Evolutionary conservation across 2,113 vertebrate genomes (phyloP), one percentile per base, ranked within the genome.

Genomic region (Climacteris rufus): DNA sequence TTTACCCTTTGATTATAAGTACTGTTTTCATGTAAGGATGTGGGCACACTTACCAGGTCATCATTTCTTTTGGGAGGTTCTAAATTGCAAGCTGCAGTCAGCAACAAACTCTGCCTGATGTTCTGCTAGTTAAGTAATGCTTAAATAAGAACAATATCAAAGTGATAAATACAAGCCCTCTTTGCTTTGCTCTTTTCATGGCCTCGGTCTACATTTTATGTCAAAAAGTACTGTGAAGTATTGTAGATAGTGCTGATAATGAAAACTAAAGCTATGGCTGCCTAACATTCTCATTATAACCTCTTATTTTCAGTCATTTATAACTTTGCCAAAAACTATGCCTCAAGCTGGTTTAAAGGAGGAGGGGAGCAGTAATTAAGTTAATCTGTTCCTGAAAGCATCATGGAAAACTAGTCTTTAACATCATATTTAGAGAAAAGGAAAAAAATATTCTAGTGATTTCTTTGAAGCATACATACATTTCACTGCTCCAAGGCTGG

Each of bases 291-390:
- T 66, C 86, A 59, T 93, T 94, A 90, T 70, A 80, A 80, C 53
- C 42, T 72, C 71, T 65, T 72, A 54, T 87, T 93, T 96, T 95
- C 90, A 88, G 49, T 88, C 78, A 96, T 85, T 93, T 94, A 93
- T 70, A 96, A 90, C 68, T 88, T 93, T 77, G 82, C 87, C 91
- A 90, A 91, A 96, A 96, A 90, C 68, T 95, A 90, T 75, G 94
- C 92, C 95, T 95, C 63, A 14, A 85, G 90, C 78, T 95, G 75
- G 33, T 91, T 96, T 90, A 61, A 59, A 54, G 59, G 63, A 92
- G 94, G 89, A 88, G 52, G 79, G 75, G 39, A 83, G 81, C 71
- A 56, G 93, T 93, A 96, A 95, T 96, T 96, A 97, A 96, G 33
- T 61, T 93, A 87, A 94, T 91, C 89, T 89, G 66, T 44, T 94